Evolutionary conservation across 2,797 vertebrate genomes (phyloP).

Genomic region (Falco cherrug): DNA sequence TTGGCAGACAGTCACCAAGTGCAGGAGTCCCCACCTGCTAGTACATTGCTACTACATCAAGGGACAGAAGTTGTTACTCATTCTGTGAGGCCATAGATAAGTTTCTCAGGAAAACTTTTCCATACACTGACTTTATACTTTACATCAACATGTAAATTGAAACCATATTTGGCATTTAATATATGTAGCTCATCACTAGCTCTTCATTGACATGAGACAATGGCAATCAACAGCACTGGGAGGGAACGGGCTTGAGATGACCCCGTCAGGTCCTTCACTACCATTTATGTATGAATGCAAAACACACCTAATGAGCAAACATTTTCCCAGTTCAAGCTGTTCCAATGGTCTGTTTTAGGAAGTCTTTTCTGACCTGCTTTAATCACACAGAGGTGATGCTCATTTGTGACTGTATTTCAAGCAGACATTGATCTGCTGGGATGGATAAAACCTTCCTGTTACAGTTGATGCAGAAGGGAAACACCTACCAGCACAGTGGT

Average conservation of each 20-base stretch:
- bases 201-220: not conserved
- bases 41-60: not conserved
- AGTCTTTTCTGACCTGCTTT: not conserved
- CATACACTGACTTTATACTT: not conserved
- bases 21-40: not conserved
- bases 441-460: not conserved
- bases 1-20: not conserved
- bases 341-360: not conserved
- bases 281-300: not conserved
- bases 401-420: not conserved
- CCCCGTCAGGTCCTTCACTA: not conserved
- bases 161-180: not conserved
- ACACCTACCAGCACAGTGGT: not conserved
- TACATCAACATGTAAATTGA: not conserved
- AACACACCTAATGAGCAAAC: not conserved
- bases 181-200: not conserved
- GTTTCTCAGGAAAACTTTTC: not conserved
- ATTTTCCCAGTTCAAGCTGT: not conserved
- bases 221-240: not conserved
- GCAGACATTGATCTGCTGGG: not conserved
- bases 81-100: rapidly evolving
- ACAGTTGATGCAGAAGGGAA: not conserved
- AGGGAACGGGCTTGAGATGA: not conserved
- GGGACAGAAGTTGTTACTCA: not conserved
- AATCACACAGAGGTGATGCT: not conserved